These are phyloP conservation scores for Bruchidius siliquastri DNA, from an alignment of 2,888 invertebrate species.

Conservation along the genomic window DNA sequence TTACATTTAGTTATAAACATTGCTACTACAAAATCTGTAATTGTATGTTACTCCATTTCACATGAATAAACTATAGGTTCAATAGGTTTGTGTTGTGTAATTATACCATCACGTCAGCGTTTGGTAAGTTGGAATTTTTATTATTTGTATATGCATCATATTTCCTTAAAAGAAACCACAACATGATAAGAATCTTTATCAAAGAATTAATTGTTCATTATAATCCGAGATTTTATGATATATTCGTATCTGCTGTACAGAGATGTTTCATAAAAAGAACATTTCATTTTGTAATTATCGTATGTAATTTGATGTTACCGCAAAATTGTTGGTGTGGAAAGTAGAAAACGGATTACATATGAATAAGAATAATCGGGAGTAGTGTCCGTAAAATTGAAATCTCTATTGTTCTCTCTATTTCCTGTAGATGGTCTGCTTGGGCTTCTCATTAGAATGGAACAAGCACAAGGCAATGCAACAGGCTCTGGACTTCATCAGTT, in stretches of 20 bases:
- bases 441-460: constrained; percentile 19
- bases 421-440: not conserved
- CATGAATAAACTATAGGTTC: not conserved
- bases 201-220: not conserved
- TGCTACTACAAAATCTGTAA: not conserved
- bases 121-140: constrained; percentile 22
- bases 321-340: constrained; percentile 10
- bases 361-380: constrained; percentile 1
- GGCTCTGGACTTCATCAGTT: constrained; percentile 61
- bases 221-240: not conserved
- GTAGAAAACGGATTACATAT: constrained; percentile 9
- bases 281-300: not conserved
- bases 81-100: constrained; percentile 18
- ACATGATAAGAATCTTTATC: constrained; percentile 9
- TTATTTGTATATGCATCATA: constrained; percentile 10
- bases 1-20: not conserved
- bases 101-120: constrained; percentile 25
- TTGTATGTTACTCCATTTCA: not conserved
- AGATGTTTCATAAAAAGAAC: not conserved
- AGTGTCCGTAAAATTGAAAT: constrained; percentile 8
- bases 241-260: not conserved
- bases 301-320: not conserved
- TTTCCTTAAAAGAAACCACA: constrained; percentile 2
- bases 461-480: constrained; percentile 27
- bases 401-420: not conserved